Evolutionary conservation across 2,888 invertebrate species (phyloP).

Genomic region (Myathropa florea): DNA sequence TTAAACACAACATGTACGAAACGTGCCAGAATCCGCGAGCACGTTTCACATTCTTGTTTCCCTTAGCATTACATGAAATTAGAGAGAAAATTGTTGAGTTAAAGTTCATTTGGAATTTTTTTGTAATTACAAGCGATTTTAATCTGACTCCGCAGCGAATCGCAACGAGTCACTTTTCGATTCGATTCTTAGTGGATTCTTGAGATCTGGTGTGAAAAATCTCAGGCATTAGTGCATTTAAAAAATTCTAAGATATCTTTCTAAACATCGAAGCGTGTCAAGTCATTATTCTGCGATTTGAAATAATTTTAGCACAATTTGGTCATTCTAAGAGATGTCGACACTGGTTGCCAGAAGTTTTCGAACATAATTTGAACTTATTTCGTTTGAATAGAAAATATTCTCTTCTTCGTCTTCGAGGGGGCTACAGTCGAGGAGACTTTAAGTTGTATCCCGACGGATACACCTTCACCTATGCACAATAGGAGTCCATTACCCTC

Average conservation of each 20-base stretch:
- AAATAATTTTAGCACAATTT: neutral
- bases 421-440: too few relatives aligned
- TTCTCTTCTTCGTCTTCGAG: too few relatives aligned
- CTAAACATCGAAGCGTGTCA: neutral
- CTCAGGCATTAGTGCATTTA: neutral
- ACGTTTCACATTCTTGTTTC: conserved; percentile 49
- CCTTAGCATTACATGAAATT: conserved; percentile 43
- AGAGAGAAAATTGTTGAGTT: conserved; percentile 23
- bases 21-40: conserved; percentile 53
- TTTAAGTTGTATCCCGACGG: too few relatives aligned
- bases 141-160: neutral
- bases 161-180: neutral
- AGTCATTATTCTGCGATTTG: neutral
- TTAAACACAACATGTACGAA: conserved; percentile 45
- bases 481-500: too few relatives aligned
- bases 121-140: conserved; percentile 34
- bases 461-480: too few relatives aligned
- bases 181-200: neutral
- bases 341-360: neutral
- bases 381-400: too few relatives aligned
- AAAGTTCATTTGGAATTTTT: conserved; percentile 32
- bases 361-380: neutral
- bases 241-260: neutral
- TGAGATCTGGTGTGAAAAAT: neutral
- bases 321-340: neutral